These are phyloP conservation scores for Peribatodes rhomboidaria DNA, from an alignment of 2,888 invertebrate genomes.

Conservation along the genomic window DNA sequence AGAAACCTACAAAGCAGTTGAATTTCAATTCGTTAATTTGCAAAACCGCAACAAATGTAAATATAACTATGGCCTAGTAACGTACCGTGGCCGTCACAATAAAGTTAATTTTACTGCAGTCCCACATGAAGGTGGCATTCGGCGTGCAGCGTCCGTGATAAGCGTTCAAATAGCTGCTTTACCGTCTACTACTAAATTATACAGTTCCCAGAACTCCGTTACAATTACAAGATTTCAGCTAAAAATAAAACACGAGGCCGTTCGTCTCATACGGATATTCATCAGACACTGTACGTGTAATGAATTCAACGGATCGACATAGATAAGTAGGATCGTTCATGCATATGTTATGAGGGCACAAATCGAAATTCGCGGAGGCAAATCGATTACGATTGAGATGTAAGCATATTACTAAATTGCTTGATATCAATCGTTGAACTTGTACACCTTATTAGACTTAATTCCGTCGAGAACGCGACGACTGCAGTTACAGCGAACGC, in stretches of 20 bases:
- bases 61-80: constrained; percentile 10
- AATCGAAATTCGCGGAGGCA: constrained; percentile 21
- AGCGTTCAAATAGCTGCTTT: constrained; percentile 61
- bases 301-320: constrained; percentile 33
- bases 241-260: constrained; percentile 26
- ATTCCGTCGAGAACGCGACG: constrained; percentile 40
- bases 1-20: constrained; percentile 3
- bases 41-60: constrained; percentile 11
- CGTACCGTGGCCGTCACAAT: constrained; percentile 40
- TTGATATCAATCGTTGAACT: constrained; percentile 12
- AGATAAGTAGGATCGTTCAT: constrained; percentile 35
- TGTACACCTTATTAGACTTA: constrained; percentile 36
- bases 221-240: constrained; percentile 1
- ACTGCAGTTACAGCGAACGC: constrained; percentile 63
- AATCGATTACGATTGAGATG: constrained; percentile 18
- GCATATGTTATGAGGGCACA: constrained; percentile 26
- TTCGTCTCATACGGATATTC: constrained; percentile 49
- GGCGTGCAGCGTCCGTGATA: constrained; percentile 60
- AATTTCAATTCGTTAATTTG: constrained; percentile 19
- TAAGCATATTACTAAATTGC: constrained; percentile 9
- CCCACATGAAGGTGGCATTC: constrained; percentile 63
- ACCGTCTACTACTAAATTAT: constrained; percentile 25
- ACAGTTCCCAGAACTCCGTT: not conserved
- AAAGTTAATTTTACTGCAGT: constrained; percentile 62
- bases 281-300: constrained; percentile 54